These are phyloP conservation scores for Simalia tracyae DNA, from an alignment of 2,797 vertebrate species.

Conservation along the genomic window DNA sequence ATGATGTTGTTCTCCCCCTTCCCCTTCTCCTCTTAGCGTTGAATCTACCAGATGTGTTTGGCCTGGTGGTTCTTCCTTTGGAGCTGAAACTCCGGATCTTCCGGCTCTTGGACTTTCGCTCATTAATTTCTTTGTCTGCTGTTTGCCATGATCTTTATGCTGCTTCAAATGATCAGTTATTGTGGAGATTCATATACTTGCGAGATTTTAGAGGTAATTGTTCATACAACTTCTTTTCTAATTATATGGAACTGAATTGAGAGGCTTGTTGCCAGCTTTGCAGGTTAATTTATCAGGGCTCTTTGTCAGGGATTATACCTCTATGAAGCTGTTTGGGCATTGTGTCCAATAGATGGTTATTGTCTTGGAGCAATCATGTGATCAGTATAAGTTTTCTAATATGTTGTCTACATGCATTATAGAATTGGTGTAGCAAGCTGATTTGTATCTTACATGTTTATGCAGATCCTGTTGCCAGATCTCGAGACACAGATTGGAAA, in stretches of 20 bases:
- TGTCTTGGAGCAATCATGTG: not conserved
- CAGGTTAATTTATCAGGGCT: not conserved
- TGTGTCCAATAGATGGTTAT: not conserved
- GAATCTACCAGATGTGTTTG: constrained; percentile 89
- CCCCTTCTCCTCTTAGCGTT: constrained; percentile 73
- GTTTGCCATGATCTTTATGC: constrained; percentile 80
- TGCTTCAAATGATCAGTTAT: constrained; percentile 79
- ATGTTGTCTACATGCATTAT: not conserved
- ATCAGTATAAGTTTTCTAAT: not conserved
- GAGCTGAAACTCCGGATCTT: constrained; percentile 90
- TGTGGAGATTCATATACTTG: constrained; percentile 89
- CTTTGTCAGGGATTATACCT: not conserved
- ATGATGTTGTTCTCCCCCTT: not conserved
- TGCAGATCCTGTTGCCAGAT: constrained; percentile 69
- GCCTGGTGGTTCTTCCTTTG: constrained; percentile 84
- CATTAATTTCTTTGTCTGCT: constrained; percentile 81
- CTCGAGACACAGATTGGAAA: constrained; percentile 80
- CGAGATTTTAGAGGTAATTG: constrained; percentile 85
- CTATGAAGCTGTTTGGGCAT: not conserved
- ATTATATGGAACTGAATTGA: not conserved
- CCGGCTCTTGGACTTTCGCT: constrained; percentile 83
- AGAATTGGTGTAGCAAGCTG: not conserved
- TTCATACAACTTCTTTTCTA: accelerated
- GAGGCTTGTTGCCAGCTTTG: constrained; percentile 1
- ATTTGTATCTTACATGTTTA: constrained; percentile 33